Base-by-base conservation (phyloP, 2,113 vertebrate species). In the Ceratotherium simum region DNA sequence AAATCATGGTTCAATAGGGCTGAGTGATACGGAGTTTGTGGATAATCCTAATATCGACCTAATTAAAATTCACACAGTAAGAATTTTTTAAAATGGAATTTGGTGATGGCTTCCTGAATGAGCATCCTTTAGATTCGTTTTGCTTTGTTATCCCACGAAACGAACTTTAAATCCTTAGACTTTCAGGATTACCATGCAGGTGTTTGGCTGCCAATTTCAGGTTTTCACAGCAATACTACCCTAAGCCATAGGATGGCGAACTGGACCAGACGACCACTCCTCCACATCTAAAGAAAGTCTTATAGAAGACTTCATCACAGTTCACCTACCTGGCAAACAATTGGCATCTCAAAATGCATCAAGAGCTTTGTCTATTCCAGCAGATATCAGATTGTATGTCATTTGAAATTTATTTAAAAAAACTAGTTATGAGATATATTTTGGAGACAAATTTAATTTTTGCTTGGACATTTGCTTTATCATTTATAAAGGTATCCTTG, bases 51-150 rank as follows among this genome's bases (percentile, higher is more conserved):
- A 95, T 79, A 95, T 88, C 9, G 33, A 69, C 48, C 85, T 97
- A 85, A 88, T 98, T 98, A 98, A 97, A 98, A 98, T 98, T 97
- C 96, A 96, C 82, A 5, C 20, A 93, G 64, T 46, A 82, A 39
- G 42, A 69, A 67, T 51, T 90, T 96, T 70, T 70, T 93, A 46
- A 58, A 48, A 1, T 96, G 67, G 1, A 93, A 6, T 64, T 91
- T 70, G 8, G 18, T 23, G 21, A 69, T 62, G 33, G 17, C n/a
- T 76, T 90, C 42, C 65, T 64, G 58, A 4, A 4, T 6, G 64
- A 39, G 46, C 13, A 54, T 64, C 33, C 27, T 78, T 60, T n/a
- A 33, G 64, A n/a, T 88, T 76, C 2, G 1, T 25, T 54, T 46
- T 21, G 21, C 39, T 23, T 95, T 86, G n/a, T 86, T 39, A 39